Evolutionary conservation across 1,140 invertebrate species (phyloP).

Genomic region (Frieseomelitta varia): DNA sequence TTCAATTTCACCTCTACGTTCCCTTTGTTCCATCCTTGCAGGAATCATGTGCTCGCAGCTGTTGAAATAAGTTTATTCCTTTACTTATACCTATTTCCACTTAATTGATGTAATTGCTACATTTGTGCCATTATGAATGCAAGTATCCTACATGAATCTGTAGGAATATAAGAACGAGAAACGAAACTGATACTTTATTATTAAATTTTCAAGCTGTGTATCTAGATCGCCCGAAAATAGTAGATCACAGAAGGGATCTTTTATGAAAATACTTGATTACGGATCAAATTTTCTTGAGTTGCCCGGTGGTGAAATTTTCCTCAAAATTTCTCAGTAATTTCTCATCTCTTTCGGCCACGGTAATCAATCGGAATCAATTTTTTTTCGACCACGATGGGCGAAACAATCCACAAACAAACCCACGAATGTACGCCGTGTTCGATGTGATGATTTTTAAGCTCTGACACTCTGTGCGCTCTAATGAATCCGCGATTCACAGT

Average conservation of each 20-base stretch:
- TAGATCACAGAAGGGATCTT: too few relatives aligned
- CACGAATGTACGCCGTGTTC: background rate
- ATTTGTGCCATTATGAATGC: background rate
- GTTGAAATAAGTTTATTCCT: slow-evolving; percentile 4
- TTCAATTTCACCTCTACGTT: background rate
- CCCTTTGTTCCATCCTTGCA: slow-evolving; percentile 13
- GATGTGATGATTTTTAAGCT: slow-evolving; percentile 26
- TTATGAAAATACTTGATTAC: too few relatives aligned
- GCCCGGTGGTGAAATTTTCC: background rate
- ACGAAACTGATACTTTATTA: too few relatives aligned
- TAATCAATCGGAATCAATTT: background rate
- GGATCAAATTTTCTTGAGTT: too few relatives aligned
- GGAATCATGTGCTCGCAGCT: background rate
- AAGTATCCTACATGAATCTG: too few relatives aligned
- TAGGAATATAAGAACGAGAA: too few relatives aligned
- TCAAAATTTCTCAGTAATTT: slow-evolving; percentile 9
- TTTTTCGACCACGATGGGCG: background rate
- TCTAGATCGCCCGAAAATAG: too few relatives aligned
- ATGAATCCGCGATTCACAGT: slow-evolving; percentile 34
- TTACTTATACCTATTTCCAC: background rate
- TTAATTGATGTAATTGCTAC: background rate
- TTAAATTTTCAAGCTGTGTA: too few relatives aligned
- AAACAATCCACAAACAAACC: background rate
- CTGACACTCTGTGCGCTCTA: background rate
- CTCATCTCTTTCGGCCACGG: background rate